Evolutionary conservation across 2,888 invertebrate genomes (phyloP).

Genomic region (Liodrosophila aerea): DNA sequence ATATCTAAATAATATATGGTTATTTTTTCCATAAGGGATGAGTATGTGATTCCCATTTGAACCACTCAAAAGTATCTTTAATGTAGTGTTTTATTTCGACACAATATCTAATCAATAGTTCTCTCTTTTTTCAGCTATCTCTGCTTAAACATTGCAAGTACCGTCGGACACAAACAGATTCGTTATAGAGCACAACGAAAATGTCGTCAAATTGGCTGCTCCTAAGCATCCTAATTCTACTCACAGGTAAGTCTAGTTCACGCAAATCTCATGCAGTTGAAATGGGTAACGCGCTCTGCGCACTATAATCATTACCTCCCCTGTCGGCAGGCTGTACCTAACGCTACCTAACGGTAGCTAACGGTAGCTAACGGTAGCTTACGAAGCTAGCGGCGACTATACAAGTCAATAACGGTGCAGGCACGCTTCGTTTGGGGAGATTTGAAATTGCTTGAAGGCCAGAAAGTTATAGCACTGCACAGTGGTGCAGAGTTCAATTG

Average conservation of each 20-base stretch:
- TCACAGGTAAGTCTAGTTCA: slow-evolving; percentile 44
- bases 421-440: slow-evolving; percentile 25
- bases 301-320: not conserved
- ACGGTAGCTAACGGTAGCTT: not conserved
- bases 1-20: too few relatives aligned
- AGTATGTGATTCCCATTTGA: too few relatives aligned
- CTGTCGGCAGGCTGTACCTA: too few relatives aligned
- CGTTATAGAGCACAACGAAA: slow-evolving; percentile 8
- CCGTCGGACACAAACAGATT: not conserved
- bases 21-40: too few relatives aligned
- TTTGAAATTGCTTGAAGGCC: slow-evolving; percentile 14
- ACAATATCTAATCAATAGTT: slow-evolving; percentile 5
- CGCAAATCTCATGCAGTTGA: slow-evolving; percentile 5
- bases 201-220: slow-evolving; percentile 55
- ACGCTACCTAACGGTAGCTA: not conserved
- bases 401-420: slow-evolving; percentile 27
- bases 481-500: not conserved
- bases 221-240: slow-evolving; percentile 36
- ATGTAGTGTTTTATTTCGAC: not conserved
- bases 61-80: not conserved
- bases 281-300: slow-evolving; percentile 7
- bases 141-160: slow-evolving; percentile 1
- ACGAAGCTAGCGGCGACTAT: not conserved
- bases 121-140: not conserved
- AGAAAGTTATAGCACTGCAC: slow-evolving; percentile 1